A percentile compares a stretch with the other conserved stretches of the same genome.
Evolutionary conservation across 1,140 invertebrate species (phyloP).

Genomic region (Stratiolaelaps scimitus): DNA sequence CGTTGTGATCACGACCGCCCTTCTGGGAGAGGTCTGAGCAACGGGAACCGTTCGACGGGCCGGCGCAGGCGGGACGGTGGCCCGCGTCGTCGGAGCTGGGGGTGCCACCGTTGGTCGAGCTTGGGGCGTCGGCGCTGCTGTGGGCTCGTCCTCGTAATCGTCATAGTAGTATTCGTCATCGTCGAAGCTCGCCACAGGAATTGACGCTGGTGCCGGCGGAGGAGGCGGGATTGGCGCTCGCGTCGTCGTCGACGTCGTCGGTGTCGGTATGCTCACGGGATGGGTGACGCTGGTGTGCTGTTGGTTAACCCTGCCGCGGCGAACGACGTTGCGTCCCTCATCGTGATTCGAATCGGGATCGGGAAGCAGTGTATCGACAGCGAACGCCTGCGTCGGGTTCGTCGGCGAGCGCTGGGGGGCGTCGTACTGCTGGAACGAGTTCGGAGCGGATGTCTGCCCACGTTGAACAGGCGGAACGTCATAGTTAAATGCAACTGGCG

Average conservation of each 20-base stretch:
- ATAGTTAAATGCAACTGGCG: background rate
- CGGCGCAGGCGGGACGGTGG: slow-evolving; percentile 1
- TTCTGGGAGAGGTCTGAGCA: slow-evolving; percentile 21
- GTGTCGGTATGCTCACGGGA: background rate
- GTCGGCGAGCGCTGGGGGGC: background rate
- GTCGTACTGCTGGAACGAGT: slow-evolving; percentile 12
- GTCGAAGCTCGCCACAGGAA: slow-evolving; percentile 13
- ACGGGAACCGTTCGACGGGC: background rate
- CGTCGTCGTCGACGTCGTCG: slow-evolving; percentile 25
- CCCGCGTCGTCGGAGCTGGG: background rate
- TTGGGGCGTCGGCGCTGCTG: slow-evolving; percentile 10
- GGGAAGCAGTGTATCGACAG: slow-evolving; percentile 1
- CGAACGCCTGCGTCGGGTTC: background rate
- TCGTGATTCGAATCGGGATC: background rate
- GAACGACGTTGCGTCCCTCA: slow-evolving; percentile 7
- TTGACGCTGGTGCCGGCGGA: slow-evolving; percentile 25
- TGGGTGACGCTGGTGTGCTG: no score
- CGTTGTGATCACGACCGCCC: slow-evolving; percentile 26
- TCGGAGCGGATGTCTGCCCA: background rate
- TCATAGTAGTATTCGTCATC: slow-evolving; percentile 27
- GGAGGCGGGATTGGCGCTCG: slow-evolving; percentile 26
- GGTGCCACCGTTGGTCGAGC: slow-evolving; percentile 28
- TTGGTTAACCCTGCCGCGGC: background rate
- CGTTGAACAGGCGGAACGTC: slow-evolving; percentile 3
- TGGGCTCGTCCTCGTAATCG: slow-evolving; percentile 22